These are phyloP conservation scores for Sebastes aleutianus DNA, from an alignment of 2,797 vertebrate genomes.

Conservation along the genomic window DNA sequence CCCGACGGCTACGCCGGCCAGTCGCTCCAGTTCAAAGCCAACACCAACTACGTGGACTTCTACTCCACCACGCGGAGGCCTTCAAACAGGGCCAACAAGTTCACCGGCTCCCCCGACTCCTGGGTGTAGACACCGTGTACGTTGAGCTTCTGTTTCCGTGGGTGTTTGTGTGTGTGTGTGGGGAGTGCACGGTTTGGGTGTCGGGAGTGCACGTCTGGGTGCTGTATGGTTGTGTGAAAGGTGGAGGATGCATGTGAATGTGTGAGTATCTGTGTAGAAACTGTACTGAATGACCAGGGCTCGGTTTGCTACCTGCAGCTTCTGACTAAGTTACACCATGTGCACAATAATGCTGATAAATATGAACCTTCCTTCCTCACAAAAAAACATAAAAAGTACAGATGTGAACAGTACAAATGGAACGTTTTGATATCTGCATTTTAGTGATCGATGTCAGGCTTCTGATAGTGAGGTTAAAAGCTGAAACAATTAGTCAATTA, in stretches of 20 bases:
- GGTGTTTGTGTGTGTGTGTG: constrained; percentile 24
- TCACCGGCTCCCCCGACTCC: constrained; percentile 96
- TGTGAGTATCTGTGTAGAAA: constrained; percentile 51
- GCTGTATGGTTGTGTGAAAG: not conserved
- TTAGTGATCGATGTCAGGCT: too few relatives aligned
- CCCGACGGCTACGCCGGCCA: constrained; percentile 87
- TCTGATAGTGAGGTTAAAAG: accelerated
- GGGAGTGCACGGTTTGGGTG: not conserved
- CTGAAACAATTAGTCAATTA: too few relatives aligned
- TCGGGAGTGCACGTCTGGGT: not conserved
- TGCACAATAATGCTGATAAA: constrained; percentile 22
- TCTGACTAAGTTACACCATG: constrained; percentile 27
- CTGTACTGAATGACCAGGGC: constrained; percentile 45
- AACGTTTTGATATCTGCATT: too few relatives aligned
- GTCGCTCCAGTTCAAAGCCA: constrained; percentile 92
- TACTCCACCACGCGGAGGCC: constrained; percentile 94
- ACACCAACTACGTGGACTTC: constrained; percentile 98
- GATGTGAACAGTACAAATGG: accelerated
- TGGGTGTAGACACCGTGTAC: constrained; percentile 88
- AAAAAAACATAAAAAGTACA: accelerated
- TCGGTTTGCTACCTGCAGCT: constrained; percentile 36
- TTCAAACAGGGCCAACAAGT: constrained; percentile 94
- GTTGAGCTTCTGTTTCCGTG: constrained; percentile 31
- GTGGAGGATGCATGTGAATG: constrained; percentile 45
- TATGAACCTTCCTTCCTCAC: not conserved